These are phyloP conservation scores for Dryobates pubescens DNA, from an alignment of 2,797 vertebrate species.

Conservation along the genomic window DNA sequence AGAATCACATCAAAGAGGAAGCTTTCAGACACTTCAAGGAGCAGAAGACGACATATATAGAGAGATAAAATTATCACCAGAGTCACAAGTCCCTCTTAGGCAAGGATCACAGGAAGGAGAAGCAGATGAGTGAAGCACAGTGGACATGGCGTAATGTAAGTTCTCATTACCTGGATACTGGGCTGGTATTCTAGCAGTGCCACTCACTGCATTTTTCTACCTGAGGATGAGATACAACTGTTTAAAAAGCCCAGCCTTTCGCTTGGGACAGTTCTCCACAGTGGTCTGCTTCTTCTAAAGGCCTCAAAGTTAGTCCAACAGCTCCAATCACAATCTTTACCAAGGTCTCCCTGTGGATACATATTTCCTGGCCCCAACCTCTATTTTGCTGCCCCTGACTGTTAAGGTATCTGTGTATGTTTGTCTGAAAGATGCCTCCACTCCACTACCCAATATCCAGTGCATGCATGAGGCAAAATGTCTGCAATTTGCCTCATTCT, in stretches of 20 bases:
- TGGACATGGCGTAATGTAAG: neutral
- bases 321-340: neutral
- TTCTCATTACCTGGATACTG: neutral
- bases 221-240: neutral
- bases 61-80: conserved; percentile 48
- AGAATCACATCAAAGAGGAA: conserved; percentile 57
- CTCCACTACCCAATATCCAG: neutral
- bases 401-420: neutral
- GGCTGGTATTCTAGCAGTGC: neutral
- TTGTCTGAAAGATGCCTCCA: neutral
- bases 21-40: conserved; percentile 61
- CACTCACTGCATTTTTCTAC: neutral
- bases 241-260: neutral
- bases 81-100: conserved; percentile 43
- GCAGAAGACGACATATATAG: conserved; percentile 42
- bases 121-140: neutral
- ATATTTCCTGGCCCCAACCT: neutral
- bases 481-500: neutral
- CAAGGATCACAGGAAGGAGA: conserved; percentile 41
- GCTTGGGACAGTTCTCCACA: neutral
- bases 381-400: neutral
- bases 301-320: neutral
- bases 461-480: rapidly evolving
- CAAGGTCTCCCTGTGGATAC: neutral
- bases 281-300: neutral